Percentiles rank a stretch among this genome's conserved stretches.
These are phyloP conservation scores for Glyptemys insculpta DNA, from an alignment of 2,797 vertebrate species.

Conservation along the genomic window DNA sequence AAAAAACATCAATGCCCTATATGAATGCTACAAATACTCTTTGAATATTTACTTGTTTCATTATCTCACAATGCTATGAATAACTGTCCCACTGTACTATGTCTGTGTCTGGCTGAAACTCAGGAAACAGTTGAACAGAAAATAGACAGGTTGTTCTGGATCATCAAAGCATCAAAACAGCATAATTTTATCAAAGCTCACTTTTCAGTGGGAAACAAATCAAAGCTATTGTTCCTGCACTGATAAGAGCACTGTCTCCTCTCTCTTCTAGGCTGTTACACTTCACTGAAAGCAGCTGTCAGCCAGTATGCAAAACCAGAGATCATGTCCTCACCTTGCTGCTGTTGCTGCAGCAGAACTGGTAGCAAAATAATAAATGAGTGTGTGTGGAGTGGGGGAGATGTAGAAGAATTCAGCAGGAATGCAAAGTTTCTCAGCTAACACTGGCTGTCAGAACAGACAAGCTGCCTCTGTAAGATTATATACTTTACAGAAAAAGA, in stretches of 20 bases:
- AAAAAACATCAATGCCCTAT: not conserved
- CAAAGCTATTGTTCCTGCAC: not conserved
- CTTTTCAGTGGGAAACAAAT: not conserved
- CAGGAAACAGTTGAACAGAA: slow-evolving; percentile 23
- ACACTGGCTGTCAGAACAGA: not conserved
- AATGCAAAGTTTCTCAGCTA: not conserved
- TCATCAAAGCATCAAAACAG: not conserved
- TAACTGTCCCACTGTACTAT: not conserved
- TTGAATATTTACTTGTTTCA: not conserved
- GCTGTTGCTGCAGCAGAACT: not conserved
- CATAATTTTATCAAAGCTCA: not conserved
- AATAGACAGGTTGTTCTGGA: not conserved
- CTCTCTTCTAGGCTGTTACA: not conserved
- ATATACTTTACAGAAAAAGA: not conserved
- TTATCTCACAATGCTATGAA: not conserved
- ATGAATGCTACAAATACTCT: not conserved
- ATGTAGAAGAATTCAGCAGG: slow-evolving; percentile 3
- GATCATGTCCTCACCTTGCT: not conserved
- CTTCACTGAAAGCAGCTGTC: not conserved
- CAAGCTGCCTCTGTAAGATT: not conserved
- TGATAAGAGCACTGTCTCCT: not conserved
- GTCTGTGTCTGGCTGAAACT: not conserved
- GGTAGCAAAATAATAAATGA: not conserved
- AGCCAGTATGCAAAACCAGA: not conserved
- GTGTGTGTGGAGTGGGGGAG: not conserved